Evolutionary conservation across 2,797 vertebrate genomes (phyloP).

Genomic region (Hippoglossus hippoglossus): DNA sequence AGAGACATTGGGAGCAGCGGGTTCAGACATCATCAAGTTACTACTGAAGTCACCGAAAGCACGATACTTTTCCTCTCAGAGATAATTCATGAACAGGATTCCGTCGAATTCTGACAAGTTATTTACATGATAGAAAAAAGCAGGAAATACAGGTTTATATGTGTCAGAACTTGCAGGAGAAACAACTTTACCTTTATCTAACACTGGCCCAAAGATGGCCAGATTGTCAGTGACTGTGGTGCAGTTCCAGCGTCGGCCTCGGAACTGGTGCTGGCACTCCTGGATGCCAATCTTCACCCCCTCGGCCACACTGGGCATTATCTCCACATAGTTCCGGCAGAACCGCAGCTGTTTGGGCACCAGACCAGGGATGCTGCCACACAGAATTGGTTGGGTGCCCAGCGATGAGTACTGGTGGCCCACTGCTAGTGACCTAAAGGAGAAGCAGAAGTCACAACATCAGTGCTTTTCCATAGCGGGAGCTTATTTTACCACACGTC

Average conservation of each 20-base stretch:
- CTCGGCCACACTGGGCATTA: conserved; percentile 98
- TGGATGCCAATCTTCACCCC: conserved; percentile 97
- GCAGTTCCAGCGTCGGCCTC: conserved; percentile 97
- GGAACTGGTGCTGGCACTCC: conserved; percentile 98
- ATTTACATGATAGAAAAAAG: not conserved
- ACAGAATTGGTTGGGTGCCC: conserved; percentile 93
- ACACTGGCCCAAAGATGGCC: conserved; percentile 96
- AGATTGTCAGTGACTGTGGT: conserved; percentile 94
- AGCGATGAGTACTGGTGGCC: conserved; percentile 94
- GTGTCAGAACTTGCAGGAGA: not conserved
- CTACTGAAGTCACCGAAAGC: not conserved
- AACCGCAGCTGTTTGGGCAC: conserved; percentile 98
- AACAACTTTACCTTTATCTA: conserved; percentile 93
- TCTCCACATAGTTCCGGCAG: conserved; percentile 98
- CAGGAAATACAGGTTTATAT: not conserved
- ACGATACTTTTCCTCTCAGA: not conserved
- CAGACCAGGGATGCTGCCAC: conserved; percentile 95
- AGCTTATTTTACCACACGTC: conserved; percentile 28
- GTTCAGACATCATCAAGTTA: not conserved
- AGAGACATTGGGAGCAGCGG: not conserved
- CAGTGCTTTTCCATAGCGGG: conserved; percentile 38
- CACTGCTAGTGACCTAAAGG: conserved; percentile 92
- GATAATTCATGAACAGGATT: not conserved
- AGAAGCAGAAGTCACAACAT: conserved; percentile 35
- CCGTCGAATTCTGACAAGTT: not conserved